Conservation (phyloP, 2,113 vertebrate species). For the Datnioides undecimradiatus region DNA sequence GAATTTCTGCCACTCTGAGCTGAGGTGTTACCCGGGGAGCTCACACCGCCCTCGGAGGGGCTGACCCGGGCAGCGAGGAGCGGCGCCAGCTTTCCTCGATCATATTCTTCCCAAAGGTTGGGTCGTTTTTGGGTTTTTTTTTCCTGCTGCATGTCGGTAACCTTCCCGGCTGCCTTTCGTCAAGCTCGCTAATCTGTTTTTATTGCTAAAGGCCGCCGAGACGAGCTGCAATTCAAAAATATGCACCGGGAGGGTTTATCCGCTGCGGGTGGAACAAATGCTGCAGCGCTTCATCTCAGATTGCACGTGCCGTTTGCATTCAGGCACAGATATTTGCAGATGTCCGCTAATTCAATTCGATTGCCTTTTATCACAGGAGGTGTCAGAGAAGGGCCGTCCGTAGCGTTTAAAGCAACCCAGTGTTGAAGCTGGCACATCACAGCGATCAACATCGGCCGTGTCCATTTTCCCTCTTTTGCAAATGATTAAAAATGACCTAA, state of each 20-base stretch:
- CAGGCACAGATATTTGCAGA: background rate
- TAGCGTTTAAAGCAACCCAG: slow-evolving; percentile 2
- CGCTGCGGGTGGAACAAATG: background rate
- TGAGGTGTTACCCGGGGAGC: slow-evolving; percentile 5
- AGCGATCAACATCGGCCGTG: slow-evolving; percentile 11
- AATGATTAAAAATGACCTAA: slow-evolving; percentile 37
- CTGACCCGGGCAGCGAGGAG: background rate
- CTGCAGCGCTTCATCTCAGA: background rate
- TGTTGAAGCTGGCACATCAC: background rate
- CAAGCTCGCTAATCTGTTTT: background rate
- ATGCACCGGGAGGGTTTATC: background rate
- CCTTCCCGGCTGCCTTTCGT: background rate
- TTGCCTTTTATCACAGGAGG: background rate
- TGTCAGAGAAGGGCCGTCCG: slow-evolving; percentile 13
- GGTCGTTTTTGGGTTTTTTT: slow-evolving; percentile 19
- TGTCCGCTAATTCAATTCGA: background rate
- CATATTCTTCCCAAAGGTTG: slow-evolving; percentile 20
- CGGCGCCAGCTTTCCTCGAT: slow-evolving; percentile 5
- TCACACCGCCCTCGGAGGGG: background rate
- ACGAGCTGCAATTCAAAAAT: background rate
- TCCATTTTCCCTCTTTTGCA: background rate
- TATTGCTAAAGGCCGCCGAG: background rate
- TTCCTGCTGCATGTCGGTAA: background rate
- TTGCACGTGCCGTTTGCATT: background rate
- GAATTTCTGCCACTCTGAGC: background rate